Base-by-base conservation (phyloP, 2,113 vertebrate species). In the Antechinus stuartii region DNA sequence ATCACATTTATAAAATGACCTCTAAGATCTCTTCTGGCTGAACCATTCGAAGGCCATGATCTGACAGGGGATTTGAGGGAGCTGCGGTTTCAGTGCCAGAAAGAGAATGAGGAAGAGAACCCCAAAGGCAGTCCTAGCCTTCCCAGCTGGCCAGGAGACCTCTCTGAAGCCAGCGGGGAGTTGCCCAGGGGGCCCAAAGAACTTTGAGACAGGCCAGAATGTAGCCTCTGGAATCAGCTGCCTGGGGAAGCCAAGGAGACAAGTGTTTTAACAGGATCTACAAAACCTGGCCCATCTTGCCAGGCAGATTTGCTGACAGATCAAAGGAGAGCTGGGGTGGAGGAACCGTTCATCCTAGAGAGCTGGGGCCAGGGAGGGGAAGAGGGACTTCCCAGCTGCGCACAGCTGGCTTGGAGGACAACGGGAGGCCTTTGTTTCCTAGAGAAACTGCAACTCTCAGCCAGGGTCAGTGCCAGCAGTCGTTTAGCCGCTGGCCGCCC, bases 321-420 rank as follows among this genome's bases (percentile, higher is more conserved):
- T 76, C 27, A 54, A 52, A 90, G 92, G 89, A 46, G 54, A 10
- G 8, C 0, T 23, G 54, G 91, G 42, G 14, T 50, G 30, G 54
- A 84, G n/a, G 42, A 84, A 27, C 49, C 12, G 26, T 26, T 55
- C 22, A 35, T 55, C 56, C 42, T 52, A 27, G 47, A 50, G 16
- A 54, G 52, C 50, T 55, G 93, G 42, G 93, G 50, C 91, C 46
- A 76, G 19, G 14, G 3, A 27, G 7, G 68, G 68, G 68, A 84
- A 84, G 68, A 84, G 68, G 68, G 68, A 84, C 68, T 84, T 84
- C 68, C 68, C 50, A 27, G 93, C 91, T 89, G 49, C 68, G 90
- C 49, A 46, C 94, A 54, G 55, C 49, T 92, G 90, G 91, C 54
- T 90, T 22, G 76, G 52, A 91, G 42, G 91, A 76, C 50, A 25